Evolutionary conservation across 2,888 invertebrate genomes (phyloP).

Genomic region (Pheosia gnoma): DNA sequence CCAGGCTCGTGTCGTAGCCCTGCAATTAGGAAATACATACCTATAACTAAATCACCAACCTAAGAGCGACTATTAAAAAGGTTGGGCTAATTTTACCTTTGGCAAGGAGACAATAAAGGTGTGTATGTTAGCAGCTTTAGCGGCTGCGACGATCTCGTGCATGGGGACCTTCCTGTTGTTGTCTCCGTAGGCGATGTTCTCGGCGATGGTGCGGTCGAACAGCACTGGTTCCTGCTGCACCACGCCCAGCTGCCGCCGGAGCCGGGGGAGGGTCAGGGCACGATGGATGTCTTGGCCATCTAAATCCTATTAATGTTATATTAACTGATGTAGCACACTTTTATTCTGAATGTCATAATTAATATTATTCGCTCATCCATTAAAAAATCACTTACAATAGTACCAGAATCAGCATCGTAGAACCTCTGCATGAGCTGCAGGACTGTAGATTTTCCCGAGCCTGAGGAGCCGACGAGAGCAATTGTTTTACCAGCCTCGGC

Average conservation of each 20-base stretch:
- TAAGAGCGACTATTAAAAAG: not conserved
- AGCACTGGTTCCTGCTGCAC: constrained; percentile 94
- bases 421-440: constrained; percentile 91
- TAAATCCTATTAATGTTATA: constrained; percentile 52
- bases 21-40: constrained; percentile 37
- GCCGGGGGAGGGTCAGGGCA: constrained; percentile 85
- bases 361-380: too few species aligned
- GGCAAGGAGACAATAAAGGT: constrained; percentile 89
- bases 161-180: constrained; percentile 87
- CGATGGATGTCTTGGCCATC: constrained; percentile 83
- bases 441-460: constrained; percentile 92
- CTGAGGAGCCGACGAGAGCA: constrained; percentile 89
- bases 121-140: constrained; percentile 92
- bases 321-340: too few species aligned
- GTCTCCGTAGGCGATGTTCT: constrained; percentile 95
- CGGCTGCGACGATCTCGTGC: constrained; percentile 90
- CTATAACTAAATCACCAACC: not conserved
- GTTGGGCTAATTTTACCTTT: constrained; percentile 61
- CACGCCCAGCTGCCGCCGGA: constrained; percentile 90
- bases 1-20: constrained; percentile 88
- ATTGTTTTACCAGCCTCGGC: constrained; percentile 89
- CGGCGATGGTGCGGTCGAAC: constrained; percentile 91
- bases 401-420: constrained; percentile 89
- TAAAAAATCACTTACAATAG: constrained; percentile 48
- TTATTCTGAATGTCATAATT: too few species aligned